These are phyloP conservation scores for Lateolabrax maculatus DNA, from an alignment of 2,797 vertebrate species.

Conservation along the genomic window DNA sequence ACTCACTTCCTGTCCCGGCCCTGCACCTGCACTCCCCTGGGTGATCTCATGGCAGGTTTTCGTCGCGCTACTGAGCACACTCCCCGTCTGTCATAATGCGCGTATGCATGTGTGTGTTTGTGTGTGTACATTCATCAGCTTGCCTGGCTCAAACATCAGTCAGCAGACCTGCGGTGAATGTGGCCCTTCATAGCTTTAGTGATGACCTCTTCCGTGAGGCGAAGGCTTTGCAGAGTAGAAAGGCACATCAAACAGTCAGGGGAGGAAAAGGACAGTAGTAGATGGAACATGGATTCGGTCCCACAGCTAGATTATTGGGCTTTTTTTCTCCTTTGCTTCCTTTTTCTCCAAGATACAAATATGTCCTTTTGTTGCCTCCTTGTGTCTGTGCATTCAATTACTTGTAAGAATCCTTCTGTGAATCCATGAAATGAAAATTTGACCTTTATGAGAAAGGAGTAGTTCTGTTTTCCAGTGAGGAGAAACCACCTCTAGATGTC, in stretches of 20 bases:
- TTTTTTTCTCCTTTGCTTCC: slow-evolving; percentile 28
- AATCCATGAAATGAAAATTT: slow-evolving; percentile 54
- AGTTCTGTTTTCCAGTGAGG: slow-evolving; percentile 66
- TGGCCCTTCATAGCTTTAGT: slow-evolving; percentile 67
- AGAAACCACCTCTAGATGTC: slow-evolving; percentile 78
- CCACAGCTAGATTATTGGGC: slow-evolving; percentile 49
- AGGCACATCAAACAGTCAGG: slow-evolving; percentile 62
- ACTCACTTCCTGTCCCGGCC: slow-evolving; percentile 88
- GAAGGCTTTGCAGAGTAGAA: slow-evolving; percentile 44
- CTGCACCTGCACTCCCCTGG: slow-evolving; percentile 85
- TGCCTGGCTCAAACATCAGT: slow-evolving; percentile 75
- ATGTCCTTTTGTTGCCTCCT: slow-evolving; percentile 51
- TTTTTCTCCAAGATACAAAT: slow-evolving; percentile 25
- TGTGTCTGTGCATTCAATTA: slow-evolving; percentile 52
- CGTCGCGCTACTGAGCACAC: slow-evolving; percentile 63
- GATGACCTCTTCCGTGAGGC: slow-evolving; percentile 69
- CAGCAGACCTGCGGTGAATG: slow-evolving; percentile 65
- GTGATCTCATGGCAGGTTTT: slow-evolving; percentile 89
- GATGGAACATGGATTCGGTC: slow-evolving; percentile 58
- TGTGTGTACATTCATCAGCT: slow-evolving; percentile 72
- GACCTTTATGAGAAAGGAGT: slow-evolving; percentile 55
- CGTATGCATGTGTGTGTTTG: slow-evolving; percentile 62
- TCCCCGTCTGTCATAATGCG: slow-evolving; percentile 70
- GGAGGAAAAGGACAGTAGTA: slow-evolving; percentile 38
- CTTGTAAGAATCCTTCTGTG: slow-evolving; percentile 30